Conservation (phyloP, 1,140 invertebrate genomes). For the Formica selysi region DNA sequence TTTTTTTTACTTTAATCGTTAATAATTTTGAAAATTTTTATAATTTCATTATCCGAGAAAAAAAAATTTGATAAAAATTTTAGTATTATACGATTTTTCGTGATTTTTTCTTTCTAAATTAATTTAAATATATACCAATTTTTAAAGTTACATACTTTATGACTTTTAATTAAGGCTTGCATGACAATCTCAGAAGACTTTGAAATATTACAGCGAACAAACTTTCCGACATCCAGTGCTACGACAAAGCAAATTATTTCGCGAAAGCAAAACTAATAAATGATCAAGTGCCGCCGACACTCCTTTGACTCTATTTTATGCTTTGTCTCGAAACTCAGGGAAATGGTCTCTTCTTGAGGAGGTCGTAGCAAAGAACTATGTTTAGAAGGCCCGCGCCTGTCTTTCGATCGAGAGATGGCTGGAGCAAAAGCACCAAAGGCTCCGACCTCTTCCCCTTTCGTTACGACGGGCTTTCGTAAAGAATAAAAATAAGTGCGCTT, state of each 20-base stretch:
- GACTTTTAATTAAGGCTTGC: slow-evolving; percentile 9
- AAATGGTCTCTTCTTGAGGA: slow-evolving; percentile 32
- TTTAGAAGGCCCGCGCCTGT: slow-evolving; percentile 46
- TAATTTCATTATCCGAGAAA: background rate
- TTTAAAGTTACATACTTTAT: background rate
- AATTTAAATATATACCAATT: background rate
- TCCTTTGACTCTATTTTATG: slow-evolving; percentile 51
- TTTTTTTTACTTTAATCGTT: background rate
- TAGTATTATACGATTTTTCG: background rate
- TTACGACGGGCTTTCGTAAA: slow-evolving; percentile 57
- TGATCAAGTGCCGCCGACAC: slow-evolving; percentile 14
- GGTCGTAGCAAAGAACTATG: slow-evolving; percentile 41
- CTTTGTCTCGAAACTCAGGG: slow-evolving; percentile 27
- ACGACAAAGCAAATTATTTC: slow-evolving; percentile 47
- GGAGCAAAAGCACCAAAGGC: slow-evolving; percentile 51
- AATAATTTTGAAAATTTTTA: background rate
- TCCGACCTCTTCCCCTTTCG: slow-evolving; percentile 15
- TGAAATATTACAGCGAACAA: slow-evolving; percentile 13
- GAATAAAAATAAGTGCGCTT: slow-evolving; percentile 74
- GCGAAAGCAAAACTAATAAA: slow-evolving; percentile 53
- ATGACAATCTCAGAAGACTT: slow-evolving; percentile 27
- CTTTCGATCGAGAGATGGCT: slow-evolving; percentile 53
- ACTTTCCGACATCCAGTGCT: slow-evolving; percentile 27
- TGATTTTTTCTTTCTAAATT: background rate
- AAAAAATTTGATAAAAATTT: background rate